Evolutionary conservation across 2,888 invertebrate species (phyloP), one percentile per base, ranked within the genome.

Genomic region (Podabrus alpinus): DNA sequence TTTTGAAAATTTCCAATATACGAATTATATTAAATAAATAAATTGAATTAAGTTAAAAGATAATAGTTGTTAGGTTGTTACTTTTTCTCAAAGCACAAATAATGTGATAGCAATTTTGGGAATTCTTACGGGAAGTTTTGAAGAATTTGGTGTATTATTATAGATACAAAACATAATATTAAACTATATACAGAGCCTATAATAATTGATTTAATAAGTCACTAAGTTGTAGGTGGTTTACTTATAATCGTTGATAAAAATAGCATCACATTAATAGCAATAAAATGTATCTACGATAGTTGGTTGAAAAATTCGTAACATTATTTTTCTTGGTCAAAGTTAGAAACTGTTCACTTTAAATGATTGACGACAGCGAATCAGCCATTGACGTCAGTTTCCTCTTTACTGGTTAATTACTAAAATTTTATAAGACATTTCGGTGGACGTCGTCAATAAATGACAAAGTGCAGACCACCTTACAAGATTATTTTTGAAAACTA

Each of bases 331-430:
- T n/a, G 45, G 9, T 64, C 17, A 21, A 64, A 64, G 21, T 64
- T 19, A 64, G 17, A 64, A 64, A 64, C 21, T 17, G 62, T 64
- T 64, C 19, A 64, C 62, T 19, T 62, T 64, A 21, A 19, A 64
- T 64, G 62, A 64, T 64, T 64, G 62, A 64, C 62, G 62, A 64
- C 62, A 64, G n/a, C 62, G 62, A 19, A 64, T 64, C 15, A 64
- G 21, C 62, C 21, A 64, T 64, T 64, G 62, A 64, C 62, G 62
- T 64, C 62, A 64, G 17, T 64, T 64, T 21, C 62, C 62, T 64
- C 62, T 64, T 64, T 21, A 64, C 19, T 19, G n/a, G 62, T 19
- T 64, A 64, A 64, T 64, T 64, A 64, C 19, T 19, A 64, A 64
- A 16, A 19, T 15, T 17, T 64, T 64, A 11, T 64, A 64, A 64